Evolutionary conservation across 2,888 invertebrate genomes (phyloP).

Genomic region (Abscondita cerata): DNA sequence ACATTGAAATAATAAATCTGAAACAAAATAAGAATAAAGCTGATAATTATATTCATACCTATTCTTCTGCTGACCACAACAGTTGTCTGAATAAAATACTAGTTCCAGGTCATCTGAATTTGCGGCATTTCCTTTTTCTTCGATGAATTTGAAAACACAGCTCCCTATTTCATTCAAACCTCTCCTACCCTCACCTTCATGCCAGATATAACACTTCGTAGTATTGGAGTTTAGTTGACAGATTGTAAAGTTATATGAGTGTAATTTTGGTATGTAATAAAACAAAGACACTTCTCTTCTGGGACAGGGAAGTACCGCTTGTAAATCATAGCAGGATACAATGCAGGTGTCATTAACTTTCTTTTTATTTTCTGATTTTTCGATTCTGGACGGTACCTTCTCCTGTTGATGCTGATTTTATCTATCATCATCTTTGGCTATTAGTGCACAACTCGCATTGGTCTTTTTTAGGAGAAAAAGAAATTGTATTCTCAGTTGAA

Average conservation of each 20-base stretch:
- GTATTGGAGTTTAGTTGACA: constrained; percentile 15
- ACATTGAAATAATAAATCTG: too few relatives aligned
- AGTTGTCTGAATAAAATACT: neutral
- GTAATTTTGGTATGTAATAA: constrained; percentile 37
- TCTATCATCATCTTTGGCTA: constrained; percentile 16
- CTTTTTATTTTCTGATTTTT: constrained; percentile 33
- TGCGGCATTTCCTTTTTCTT: neutral
- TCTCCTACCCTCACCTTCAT: neutral
- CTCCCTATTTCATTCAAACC: neutral
- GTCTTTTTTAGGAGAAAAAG: constrained; percentile 25
- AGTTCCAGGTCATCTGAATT: neutral
- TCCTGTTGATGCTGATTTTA: constrained; percentile 26
- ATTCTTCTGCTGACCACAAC: constrained; percentile 1
- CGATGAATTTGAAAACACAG: neutral
- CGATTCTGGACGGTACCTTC: constrained; percentile 28
- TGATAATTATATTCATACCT: too few relatives aligned
- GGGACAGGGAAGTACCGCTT: constrained; percentile 35
- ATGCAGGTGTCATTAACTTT: constrained; percentile 13
- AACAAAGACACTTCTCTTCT: constrained; percentile 33
- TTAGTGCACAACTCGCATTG: constrained; percentile 18
- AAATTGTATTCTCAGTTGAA: constrained; percentile 19
- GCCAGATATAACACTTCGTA: constrained; percentile 30
- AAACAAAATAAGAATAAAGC: too few relatives aligned
- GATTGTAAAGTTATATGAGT: too few relatives aligned
- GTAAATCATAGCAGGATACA: too few relatives aligned